Evolutionary conservation across 2,888 invertebrate species (phyloP).

Genomic region (Amblyjoppa fuscipennis): DNA sequence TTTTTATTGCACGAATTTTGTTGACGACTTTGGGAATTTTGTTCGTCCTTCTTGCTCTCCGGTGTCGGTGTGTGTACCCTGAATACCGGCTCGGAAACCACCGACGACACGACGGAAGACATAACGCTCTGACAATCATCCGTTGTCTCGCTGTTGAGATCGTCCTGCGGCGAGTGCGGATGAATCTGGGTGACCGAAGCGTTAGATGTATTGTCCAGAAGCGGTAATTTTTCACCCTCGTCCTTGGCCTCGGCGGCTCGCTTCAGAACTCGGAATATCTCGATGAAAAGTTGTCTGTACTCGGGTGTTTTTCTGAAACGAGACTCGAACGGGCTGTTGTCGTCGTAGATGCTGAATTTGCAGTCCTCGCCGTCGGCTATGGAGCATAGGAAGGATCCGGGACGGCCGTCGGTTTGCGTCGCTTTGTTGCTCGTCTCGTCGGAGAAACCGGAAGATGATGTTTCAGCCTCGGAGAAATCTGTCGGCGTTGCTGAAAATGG

Average conservation of each 20-base stretch:
- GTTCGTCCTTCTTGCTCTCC: conserved; percentile 86
- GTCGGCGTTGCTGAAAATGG: conserved; percentile 90
- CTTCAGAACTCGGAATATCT: conserved; percentile 93
- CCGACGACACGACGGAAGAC: conserved; percentile 90
- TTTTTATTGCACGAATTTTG: conserved; percentile 23
- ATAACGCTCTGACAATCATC: conserved; percentile 92
- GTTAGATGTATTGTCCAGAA: conserved; percentile 88
- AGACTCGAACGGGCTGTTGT: conserved; percentile 92
- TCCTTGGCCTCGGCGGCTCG: conserved; percentile 94
- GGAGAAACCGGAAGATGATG: conserved; percentile 93
- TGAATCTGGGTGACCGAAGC: conserved; percentile 82
- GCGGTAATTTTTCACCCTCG: conserved; percentile 91
- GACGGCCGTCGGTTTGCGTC: conserved; percentile 92
- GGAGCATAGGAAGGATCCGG: conserved; percentile 93
- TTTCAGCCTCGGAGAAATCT: conserved; percentile 94
- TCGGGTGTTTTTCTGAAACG: conserved; percentile 94
- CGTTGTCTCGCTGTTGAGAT: conserved; percentile 88
- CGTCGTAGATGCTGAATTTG: conserved; percentile 93
- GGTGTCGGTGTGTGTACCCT: conserved; percentile 83
- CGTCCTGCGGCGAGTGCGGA: conserved; percentile 88
- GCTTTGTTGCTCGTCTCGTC: conserved; percentile 93
- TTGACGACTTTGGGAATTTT: conserved; percentile 1
- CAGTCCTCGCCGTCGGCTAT: conserved; percentile 95
- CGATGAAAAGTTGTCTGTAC: conserved; percentile 92
- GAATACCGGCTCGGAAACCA: conserved; percentile 82